Conservation (phyloP, 2,113 vertebrate genomes). For the Phrynocephalus versicolor region DNA sequence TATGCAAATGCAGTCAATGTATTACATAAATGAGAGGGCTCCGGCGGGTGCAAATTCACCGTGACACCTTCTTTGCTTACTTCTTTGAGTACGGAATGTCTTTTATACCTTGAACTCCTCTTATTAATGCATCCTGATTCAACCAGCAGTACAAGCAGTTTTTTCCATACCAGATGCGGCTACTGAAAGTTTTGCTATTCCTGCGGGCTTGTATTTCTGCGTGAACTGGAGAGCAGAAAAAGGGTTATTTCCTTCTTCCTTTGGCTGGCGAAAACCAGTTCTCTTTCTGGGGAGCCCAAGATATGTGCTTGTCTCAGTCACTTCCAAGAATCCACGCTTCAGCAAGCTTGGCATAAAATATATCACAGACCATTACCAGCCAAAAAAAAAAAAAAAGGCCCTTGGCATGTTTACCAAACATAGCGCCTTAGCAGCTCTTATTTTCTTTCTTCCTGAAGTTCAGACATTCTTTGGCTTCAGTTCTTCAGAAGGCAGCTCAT, state of each 20-base stretch:
- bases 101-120: background rate
- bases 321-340: slow-evolving; percentile 10
- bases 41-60: background rate
- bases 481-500: background rate
- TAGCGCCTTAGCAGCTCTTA: background rate
- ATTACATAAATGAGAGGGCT: background rate
- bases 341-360: background rate
- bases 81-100: too few relatives aligned
- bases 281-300: background rate
- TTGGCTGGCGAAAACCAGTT: background rate
- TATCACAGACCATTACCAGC: background rate
- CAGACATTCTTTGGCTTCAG: background rate
- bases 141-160: background rate
- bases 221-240: background rate
- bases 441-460: background rate
- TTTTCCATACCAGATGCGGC: background rate
- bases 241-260: background rate
- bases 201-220: background rate
- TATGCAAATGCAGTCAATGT: background rate
- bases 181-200: too few relatives aligned
- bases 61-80: background rate
- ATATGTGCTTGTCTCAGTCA: background rate
- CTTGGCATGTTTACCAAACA: slow-evolving; percentile 4
- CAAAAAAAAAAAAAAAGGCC: background rate
- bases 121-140: background rate